Percentiles rank a stretch among this genome's conserved stretches.
phyloP scores from a whole-genome alignment of 2,888 invertebrate genomes.

The Harpalus rubripes region DNA sequence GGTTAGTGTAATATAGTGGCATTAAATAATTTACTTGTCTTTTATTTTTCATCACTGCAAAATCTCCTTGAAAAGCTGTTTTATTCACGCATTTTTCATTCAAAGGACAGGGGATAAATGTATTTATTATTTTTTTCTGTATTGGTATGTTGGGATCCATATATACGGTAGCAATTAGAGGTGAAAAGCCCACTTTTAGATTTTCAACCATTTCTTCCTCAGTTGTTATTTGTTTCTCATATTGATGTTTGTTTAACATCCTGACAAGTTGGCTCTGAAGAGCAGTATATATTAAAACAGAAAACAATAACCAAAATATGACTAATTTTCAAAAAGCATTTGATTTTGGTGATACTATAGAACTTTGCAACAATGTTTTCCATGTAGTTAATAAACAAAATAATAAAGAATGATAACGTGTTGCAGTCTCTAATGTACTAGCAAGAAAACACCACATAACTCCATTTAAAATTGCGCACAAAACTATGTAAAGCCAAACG shows the following conservation, averaged over 20 bases:
- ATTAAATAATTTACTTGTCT: constrained; percentile 25
- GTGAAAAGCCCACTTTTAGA: not conserved
- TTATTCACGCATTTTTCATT: constrained; percentile 36
- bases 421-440: no score
- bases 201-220: constrained; percentile 50
- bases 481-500: not conserved
- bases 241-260: constrained; percentile 54
- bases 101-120: not conserved
- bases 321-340: constrained; percentile 4
- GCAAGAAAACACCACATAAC: no score
- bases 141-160: not conserved
- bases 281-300: constrained; percentile 36
- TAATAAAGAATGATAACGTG: no score
- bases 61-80: constrained; percentile 51
- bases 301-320: constrained; percentile 26
- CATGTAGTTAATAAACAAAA: no score
- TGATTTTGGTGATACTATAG: not conserved
- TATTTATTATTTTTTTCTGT: no score
- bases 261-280: constrained; percentile 60
- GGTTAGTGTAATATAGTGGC: constrained; percentile 20
- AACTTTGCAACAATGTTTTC: not conserved
- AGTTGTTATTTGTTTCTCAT: constrained; percentile 56
- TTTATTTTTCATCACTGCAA: constrained; percentile 16
- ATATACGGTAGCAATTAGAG: not conserved
- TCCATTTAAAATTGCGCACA: no score